Evolutionary conservation across 2,888 invertebrate genomes (phyloP), one percentile per base, ranked within the genome.

Genomic region (Geotrupes spiniger): DNA sequence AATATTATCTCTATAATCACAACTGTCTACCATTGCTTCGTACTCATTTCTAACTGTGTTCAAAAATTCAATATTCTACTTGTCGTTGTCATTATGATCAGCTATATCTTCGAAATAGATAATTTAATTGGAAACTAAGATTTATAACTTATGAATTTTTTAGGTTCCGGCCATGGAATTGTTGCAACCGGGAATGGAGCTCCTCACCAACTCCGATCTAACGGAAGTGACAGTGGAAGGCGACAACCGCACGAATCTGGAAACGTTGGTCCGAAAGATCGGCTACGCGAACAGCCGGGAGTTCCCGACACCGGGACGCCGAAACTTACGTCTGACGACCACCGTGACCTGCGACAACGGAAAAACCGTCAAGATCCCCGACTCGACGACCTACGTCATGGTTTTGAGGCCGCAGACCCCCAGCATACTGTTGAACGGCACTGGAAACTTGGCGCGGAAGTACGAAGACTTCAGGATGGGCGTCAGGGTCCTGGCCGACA

Each of bases 221-320:
- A 89, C 92, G 42, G 92, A 94, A 57, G 89, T 96, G 38, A 90
- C 90, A 10, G 89, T 96, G 62, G 92, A 92, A 65, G 93, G 95
- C 1, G 89, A 89, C 68, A 92, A 92, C 68, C 87, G 89, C 56
- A 89, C 88, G 9, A 93, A 95, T 69, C 83, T 96, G 58, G 94
- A 95, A 73, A 87, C 85, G 1, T 71, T 95, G 38, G 79, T 94
- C 52, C 83, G 90, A 4, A 85, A 89, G 65, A 86, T 98, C 58
- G 88, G 93, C 41, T 98, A 98, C 74, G 87, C 89, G 5, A 98
- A 98, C 74, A 85, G 88, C 9, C 82, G 95, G 47, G 84, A 88
- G 62, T 92, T 88, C 76, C 96, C 97, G 10, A 95, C 95, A n/a
- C 93, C 96, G 2, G 98, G 97, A 3, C 78, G 96, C 3, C 78